phyloP scores from a whole-genome alignment of 2,797 vertebrate genomes.

The Mormyrus hasselquistii region DNA sequence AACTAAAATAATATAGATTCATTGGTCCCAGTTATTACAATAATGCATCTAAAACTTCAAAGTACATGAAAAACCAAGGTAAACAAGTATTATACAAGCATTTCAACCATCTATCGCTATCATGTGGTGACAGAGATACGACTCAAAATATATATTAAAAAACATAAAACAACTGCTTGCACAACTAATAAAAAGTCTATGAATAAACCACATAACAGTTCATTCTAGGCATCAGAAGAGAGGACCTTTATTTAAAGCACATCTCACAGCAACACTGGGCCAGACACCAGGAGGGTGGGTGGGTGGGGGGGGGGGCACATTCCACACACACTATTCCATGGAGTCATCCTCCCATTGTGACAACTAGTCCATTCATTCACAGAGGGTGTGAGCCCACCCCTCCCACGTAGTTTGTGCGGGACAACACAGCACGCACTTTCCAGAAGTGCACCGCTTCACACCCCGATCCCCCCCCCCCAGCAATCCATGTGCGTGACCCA shows the following conservation, averaged over 20 bases:
- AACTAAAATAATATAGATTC: neutral
- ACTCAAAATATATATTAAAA: neutral
- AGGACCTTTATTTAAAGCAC: neutral
- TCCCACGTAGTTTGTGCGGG: neutral
- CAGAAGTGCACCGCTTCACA: neutral
- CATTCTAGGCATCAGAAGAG: neutral
- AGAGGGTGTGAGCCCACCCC: neutral
- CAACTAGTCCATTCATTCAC: conserved; percentile 40
- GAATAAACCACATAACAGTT: neutral
- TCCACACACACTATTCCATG: conserved; percentile 48
- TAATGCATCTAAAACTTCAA: neutral
- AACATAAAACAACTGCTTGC: neutral
- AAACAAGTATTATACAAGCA: neutral
- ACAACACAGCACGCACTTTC: conserved; percentile 16
- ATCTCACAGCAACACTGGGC: neutral
- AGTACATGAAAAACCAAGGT: neutral
- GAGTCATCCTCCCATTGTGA: conserved; percentile 53
- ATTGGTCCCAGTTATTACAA: neutral
- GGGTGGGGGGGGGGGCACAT: conserved; percentile 31
- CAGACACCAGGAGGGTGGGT: neutral
- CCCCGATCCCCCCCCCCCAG: neutral
- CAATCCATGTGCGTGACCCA: neutral
- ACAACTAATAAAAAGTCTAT: neutral
- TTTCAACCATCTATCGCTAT: neutral
- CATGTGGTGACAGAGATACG: neutral